Evolutionary conservation across 2,113 vertebrate genomes (phyloP).

Genomic region (Condylura cristata): DNA sequence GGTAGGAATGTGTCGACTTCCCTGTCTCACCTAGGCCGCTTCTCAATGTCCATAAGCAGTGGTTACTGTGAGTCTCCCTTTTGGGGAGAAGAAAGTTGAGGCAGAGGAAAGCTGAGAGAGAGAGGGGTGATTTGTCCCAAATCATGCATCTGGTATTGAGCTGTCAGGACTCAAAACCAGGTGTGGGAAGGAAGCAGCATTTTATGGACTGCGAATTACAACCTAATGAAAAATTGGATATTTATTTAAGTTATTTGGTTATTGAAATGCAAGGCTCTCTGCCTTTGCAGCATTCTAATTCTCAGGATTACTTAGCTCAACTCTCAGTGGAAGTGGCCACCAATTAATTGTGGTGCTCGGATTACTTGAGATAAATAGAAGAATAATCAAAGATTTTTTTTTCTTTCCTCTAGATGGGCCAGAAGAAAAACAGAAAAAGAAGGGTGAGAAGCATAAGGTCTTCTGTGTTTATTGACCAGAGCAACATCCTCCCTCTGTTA

Average conservation of each 20-base stretch:
- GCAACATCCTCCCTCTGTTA: too few species aligned
- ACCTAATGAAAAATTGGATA: not conserved
- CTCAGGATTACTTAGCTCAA: not conserved
- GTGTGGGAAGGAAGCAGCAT: not conserved
- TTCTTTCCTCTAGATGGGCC: not conserved
- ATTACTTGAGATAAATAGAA: not conserved
- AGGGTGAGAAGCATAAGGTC: not conserved
- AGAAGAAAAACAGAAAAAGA: not conserved
- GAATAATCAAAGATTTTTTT: not conserved
- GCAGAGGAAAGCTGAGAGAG: not conserved
- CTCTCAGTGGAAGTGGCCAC: not conserved
- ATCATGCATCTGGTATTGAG: not conserved
- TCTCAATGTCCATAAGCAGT: accelerated
- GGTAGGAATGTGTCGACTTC: accelerated
- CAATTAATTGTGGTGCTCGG: not conserved
- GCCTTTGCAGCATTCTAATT: not conserved
- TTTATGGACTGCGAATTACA: not conserved
- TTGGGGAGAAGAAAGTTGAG: not conserved
- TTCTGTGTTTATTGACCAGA: not conserved
- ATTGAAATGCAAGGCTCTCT: not conserved
- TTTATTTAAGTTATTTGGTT: not conserved
- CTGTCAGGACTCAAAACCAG: not conserved
- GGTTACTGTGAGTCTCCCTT: not conserved
- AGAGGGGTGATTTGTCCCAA: not conserved
- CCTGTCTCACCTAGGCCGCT: not conserved